A percentile compares a stretch with the other conserved stretches of the same genome.
These are phyloP conservation scores for Wasmannia auropunctata DNA, from an alignment of 1,140 invertebrate species.

Conservation along the genomic window DNA sequence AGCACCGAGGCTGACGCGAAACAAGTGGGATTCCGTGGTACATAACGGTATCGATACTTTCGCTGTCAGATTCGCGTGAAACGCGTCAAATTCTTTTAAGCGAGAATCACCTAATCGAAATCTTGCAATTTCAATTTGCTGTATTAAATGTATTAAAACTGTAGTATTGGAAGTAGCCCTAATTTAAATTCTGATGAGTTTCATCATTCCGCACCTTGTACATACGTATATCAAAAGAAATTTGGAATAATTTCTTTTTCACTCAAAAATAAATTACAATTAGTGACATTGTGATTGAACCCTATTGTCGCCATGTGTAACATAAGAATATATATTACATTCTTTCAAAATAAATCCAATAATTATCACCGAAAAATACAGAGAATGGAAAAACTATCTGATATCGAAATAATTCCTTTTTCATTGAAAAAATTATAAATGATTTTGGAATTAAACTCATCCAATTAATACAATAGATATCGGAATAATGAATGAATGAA, in stretches of 20 bases:
- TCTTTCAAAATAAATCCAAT: not conserved
- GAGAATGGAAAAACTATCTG: not conserved
- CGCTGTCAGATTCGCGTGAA: not conserved
- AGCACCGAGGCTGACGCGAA: not conserved
- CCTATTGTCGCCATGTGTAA: not conserved
- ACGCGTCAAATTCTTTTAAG: not conserved
- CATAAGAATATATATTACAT: not conserved
- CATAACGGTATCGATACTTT: conserved; percentile 8
- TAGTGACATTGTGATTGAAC: not conserved
- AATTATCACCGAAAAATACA: not conserved
- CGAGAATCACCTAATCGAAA: not conserved
- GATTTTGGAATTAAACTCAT: too few relatives aligned
- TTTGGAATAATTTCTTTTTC: not conserved
- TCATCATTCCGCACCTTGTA: not conserved
- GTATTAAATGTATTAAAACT: not conserved
- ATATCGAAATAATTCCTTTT: not conserved
- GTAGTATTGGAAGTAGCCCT: not conserved
- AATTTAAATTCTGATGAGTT: too few relatives aligned
- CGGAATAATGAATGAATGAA: too few relatives aligned
- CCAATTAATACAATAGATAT: too few relatives aligned
- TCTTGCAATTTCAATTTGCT: not conserved
- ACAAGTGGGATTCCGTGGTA: not conserved
- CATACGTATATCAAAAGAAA: not conserved
- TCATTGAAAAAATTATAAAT: too few relatives aligned
- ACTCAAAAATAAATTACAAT: not conserved